Conservation (phyloP, 2,113 vertebrate species). For the Oncorhynchus mykiss region DNA sequence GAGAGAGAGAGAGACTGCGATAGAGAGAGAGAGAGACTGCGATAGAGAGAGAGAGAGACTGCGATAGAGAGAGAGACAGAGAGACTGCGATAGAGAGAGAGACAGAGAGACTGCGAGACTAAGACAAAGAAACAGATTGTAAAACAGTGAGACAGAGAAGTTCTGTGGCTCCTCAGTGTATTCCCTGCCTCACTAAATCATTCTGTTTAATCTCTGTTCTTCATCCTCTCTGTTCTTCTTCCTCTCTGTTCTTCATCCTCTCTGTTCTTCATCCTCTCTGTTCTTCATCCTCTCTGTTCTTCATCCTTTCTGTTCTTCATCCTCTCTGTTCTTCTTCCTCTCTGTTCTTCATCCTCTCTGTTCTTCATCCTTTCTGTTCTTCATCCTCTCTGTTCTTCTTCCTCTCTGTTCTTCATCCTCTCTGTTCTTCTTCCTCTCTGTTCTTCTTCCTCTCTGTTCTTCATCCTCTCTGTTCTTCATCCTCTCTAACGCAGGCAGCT, state of each 20-base stretch:
- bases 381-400: not conserved
- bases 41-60: too few relatives aligned
- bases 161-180: not conserved
- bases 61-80: too few relatives aligned
- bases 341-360: conserved; percentile 13
- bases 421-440: not conserved
- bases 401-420: conserved; percentile 12
- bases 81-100: too few relatives aligned
- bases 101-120: too few relatives aligned
- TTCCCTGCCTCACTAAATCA: not conserved
- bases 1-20: too few relatives aligned
- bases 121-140: not conserved
- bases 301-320: too few relatives aligned
- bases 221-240: conserved; percentile 2
- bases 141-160: conserved; percentile 9
- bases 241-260: conserved; percentile 8
- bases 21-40: too few relatives aligned
- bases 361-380: too few relatives aligned
- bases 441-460: not conserved
- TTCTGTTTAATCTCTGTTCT: not conserved
- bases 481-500: not conserved
- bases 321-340: not conserved
- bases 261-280: not conserved
- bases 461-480: conserved; percentile 2
- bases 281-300: conserved; percentile 13